These are phyloP conservation scores for Leptopterna dolabrata DNA, from an alignment of 2,888 invertebrate species.

Conservation along the genomic window DNA sequence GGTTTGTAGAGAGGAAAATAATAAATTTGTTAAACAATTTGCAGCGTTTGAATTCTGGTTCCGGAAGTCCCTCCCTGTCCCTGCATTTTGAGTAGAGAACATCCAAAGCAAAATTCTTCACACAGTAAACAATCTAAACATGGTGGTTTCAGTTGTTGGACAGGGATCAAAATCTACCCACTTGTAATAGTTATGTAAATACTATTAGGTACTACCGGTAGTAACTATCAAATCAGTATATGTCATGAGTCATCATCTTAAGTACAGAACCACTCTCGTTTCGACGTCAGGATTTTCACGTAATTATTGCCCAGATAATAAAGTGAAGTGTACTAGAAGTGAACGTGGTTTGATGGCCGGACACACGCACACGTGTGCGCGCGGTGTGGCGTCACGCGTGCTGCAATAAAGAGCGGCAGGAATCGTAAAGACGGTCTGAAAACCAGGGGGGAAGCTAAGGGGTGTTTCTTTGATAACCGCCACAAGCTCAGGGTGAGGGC, in stretches of 20 bases:
- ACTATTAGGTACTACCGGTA: no score
- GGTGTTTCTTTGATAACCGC: conserved; percentile 44
- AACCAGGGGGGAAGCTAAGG: background rate
- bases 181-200: no score
- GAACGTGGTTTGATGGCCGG: conserved; percentile 51
- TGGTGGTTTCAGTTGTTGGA: no score
- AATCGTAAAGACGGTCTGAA: conserved; percentile 42
- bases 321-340: conserved; percentile 50
- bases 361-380: conserved; percentile 24
- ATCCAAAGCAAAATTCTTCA: no score
- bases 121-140: no score
- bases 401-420: conserved; percentile 34
- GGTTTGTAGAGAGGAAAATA: no score
- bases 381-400: conserved; percentile 34
- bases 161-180: no score
- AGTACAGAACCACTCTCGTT: background rate
- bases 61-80: no score
- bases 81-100: no score
- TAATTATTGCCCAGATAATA: conserved; percentile 39
- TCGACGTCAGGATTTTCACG: background rate
- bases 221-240: background rate
- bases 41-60: no score
- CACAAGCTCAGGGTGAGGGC: conserved; percentile 34
- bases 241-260: background rate
- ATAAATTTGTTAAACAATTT: no score